Base-by-base conservation (phyloP, 2,888 invertebrate species). In the Oscheius sp. region DNA sequence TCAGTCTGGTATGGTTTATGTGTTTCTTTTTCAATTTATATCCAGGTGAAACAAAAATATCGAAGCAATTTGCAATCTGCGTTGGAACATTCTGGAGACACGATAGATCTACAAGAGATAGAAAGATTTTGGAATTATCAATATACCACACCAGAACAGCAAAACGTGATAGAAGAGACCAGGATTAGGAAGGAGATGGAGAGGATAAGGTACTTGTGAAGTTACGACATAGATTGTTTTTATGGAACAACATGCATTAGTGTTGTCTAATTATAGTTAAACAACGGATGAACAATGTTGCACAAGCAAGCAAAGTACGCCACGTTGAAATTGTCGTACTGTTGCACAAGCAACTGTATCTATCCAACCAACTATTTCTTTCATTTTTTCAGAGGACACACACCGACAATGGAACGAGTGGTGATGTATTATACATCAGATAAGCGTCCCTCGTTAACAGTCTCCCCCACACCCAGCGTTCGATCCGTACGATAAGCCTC, bases 351-450 rank as follows among this genome's bases (percentile, higher is more conserved):
- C n/a, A n/a, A n/a, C n/a, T n/a, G n/a, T 36, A 33, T 5, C n/a
- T 33, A 17, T 36, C 24, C 22, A 50, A 6, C 22, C 14, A 50
- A 44, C 14, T 14, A 44, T 22, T 12, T 12, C 9, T 41, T 41
- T 14, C 14, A 41, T 6, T 36, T 14, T 41, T 64, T 62, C 32
- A 47, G 68, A 24, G 33, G 68, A 2, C 62, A 30, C 26, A 68
- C 68, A 9, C 68, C 68, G n/a, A 68, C 68, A 14, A 32, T 68
- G 32, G 68, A 68, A 38, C 68, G 68, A 2, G 68, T 68, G 1
- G 68, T 68, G 14, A 28, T 51, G 44, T 68, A 63, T 30, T 68
- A 62, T 24, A 62, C 62, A 2, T 57, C 59, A 14, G 67, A 61
- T 32, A 67, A 61, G 24, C 45, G 66, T 22, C 66, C 56, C 4